Conservation (phyloP, 2,797 vertebrate species). For the Capromys pilorides region DNA sequence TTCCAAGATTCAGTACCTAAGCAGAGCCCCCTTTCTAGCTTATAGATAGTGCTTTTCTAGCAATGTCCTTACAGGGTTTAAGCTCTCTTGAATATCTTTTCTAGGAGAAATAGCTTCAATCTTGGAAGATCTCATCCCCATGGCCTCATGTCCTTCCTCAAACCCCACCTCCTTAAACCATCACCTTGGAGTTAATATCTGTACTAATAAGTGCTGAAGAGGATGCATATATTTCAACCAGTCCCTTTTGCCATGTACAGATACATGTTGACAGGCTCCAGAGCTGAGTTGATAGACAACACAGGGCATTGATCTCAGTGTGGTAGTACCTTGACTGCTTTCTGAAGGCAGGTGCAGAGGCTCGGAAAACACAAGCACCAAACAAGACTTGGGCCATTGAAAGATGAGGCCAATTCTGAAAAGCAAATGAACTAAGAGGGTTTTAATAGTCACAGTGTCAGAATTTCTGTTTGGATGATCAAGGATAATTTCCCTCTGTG, state of each 20-base stretch:
- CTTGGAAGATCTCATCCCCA: too few species aligned
- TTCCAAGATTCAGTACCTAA: too few species aligned
- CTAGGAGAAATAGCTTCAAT: not conserved
- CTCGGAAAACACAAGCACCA: constrained; percentile 15
- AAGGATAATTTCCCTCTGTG: not conserved
- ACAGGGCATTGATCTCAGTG: not conserved
- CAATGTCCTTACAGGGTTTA: not conserved
- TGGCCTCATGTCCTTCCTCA: not conserved
- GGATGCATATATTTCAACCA: not conserved
- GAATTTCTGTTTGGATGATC: too few species aligned
- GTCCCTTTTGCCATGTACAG: not conserved
- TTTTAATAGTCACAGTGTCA: constrained; percentile 48
- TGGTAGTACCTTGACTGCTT: not conserved
- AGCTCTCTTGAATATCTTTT: not conserved
- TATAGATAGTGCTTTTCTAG: not conserved
- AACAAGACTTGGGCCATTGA: not conserved
- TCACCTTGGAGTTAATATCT: not conserved
- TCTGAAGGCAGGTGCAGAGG: constrained; percentile 61
- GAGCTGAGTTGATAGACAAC: not conserved
- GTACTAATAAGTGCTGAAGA: not conserved
- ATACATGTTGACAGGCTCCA: not conserved
- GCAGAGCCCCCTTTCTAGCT: not conserved
- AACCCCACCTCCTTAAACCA: not conserved
- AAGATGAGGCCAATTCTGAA: constrained; percentile 61
- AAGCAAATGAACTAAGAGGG: constrained; percentile 70